Percentiles rank a stretch among this genome's conserved stretches.
Conservation (phyloP, 2,888 invertebrate genomes). For the Ecliptopera silaceata region DNA sequence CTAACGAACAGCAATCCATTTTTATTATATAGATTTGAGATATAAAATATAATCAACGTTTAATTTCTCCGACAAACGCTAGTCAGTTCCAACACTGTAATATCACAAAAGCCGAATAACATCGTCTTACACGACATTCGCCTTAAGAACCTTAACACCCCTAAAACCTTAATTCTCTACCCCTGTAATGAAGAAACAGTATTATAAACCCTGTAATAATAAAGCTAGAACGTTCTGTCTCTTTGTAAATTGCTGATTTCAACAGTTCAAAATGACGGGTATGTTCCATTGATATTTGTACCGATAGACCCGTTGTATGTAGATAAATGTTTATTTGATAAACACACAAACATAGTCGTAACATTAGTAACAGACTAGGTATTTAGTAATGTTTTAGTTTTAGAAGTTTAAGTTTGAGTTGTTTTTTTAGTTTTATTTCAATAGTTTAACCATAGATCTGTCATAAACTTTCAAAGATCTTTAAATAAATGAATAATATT, state of each 20-base stretch:
- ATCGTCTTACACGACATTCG: constrained; percentile 13
- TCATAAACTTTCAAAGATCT: too few relatives aligned
- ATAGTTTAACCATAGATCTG: too few relatives aligned
- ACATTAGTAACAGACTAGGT: too few relatives aligned
- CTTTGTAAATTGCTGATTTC: constrained; percentile 9
- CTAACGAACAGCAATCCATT: too few relatives aligned
- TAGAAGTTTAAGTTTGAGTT: too few relatives aligned
- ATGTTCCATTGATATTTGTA: not conserved
- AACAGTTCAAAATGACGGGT: not conserved
- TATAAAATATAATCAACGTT: not conserved
- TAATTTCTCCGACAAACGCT: not conserved
- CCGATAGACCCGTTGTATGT: too few relatives aligned
- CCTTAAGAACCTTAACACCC: constrained; percentile 17
- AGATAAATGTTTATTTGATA: too few relatives aligned
- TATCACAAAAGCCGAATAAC: constrained; percentile 5
- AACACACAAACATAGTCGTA: too few relatives aligned
- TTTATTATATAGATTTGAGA: too few relatives aligned
- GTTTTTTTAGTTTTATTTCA: too few relatives aligned
- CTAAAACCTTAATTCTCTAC: constrained; percentile 18
- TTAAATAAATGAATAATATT: too few relatives aligned
- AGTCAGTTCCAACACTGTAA: not conserved
- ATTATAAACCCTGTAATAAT: constrained; percentile 8
- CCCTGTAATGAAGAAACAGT: constrained; percentile 22
- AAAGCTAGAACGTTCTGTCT: constrained; percentile 9
- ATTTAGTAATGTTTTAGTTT: too few relatives aligned